Base-by-base conservation (phyloP, 2,113 vertebrate genomes). In the Ciconia boyciana region DNA sequence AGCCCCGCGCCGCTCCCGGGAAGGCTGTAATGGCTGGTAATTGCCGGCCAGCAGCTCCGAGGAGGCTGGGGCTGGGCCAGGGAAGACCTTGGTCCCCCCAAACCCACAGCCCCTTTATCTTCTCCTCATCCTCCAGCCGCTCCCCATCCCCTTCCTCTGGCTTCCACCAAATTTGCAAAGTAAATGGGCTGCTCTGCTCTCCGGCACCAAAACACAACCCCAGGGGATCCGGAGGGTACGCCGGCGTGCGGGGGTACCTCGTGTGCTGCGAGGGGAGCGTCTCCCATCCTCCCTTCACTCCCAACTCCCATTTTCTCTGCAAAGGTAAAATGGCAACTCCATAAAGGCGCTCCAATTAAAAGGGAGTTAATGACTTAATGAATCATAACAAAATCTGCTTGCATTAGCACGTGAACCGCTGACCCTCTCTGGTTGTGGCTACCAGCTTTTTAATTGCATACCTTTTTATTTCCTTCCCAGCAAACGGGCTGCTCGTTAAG, bases 321-420 rank as follows among this genome's bases (percentile, higher is more conserved):
- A 5, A 65, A 83, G 89, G 78, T 83, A 65, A 80, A 89, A 44
- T 0, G 22, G 18, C 36, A 26, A 46, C 60, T 34, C 75, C 36
- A 29, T 52, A 16, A 90, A 64, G 29, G 31, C 69, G 65, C 75
- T 48, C 43, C 92, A 80, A 90, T 96, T 94, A 94, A 92, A 93
- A 83, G 83, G 71, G 70, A 91, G 66, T 70, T 94, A 94, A 95
- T 89, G 92, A 88, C 79, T 93, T 85, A 93, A 93, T 96, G 92
- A 94, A 93, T 90, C 87, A 60, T 31, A 61, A 49, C 70, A 31
- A 52, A 76, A 89, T 34, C 80, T 70, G 84, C 88, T 69, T 76
- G 92, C 91, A 76, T 93, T 52, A 94, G 92, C 87, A 66, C 10
- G 1, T 49, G 95, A 95, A 85, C 90, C 43, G 2, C 89, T 91